These are phyloP conservation scores for Drosophila eugracilis DNA, from an alignment of 1,140 invertebrate species.

Conservation along the genomic window DNA sequence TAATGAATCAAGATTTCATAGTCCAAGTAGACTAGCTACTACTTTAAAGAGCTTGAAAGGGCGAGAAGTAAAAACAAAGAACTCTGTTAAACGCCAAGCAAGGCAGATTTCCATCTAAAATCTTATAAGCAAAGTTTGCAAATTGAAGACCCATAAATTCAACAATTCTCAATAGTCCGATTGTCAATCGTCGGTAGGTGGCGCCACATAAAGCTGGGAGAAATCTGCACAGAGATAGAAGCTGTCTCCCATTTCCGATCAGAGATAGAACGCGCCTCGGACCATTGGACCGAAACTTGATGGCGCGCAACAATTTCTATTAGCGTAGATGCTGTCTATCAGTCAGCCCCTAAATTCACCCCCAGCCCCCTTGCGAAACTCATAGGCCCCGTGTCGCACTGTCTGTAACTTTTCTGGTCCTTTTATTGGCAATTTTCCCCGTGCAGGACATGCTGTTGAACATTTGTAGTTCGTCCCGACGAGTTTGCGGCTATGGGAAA, in stretches of 20 bases:
- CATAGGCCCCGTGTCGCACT: neutral
- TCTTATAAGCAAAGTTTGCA: no score
- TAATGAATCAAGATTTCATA: no score
- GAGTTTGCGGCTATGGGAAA: conserved; percentile 42
- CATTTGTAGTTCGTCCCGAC: conserved; percentile 57
- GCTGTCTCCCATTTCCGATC: conserved; percentile 48
- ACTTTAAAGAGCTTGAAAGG: neutral
- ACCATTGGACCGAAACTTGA: conserved; percentile 35
- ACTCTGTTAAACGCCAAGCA: no score
- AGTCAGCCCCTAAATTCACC: neutral
- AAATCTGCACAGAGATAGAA: conserved; percentile 8
- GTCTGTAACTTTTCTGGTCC: conserved; percentile 19
- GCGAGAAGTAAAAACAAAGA: neutral
- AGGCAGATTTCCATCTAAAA: no score
- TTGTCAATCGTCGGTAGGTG: conserved; percentile 40
- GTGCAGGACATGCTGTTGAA: conserved; percentile 56
- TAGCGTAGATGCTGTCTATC: conserved; percentile 58
- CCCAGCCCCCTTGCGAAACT: no score
- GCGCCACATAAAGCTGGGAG: conserved; percentile 32
- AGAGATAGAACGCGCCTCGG: conserved; percentile 53
- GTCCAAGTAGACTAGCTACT: no score
- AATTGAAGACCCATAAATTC: neutral
- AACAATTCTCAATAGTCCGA: neutral
- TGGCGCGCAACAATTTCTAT: conserved; percentile 74
- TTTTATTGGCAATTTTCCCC: conserved; percentile 53